Percentiles rank a stretch among this genome's conserved stretches.
Conservation (phyloP, 2,888 invertebrate species). For the Chymomyza fuscimana region DNA sequence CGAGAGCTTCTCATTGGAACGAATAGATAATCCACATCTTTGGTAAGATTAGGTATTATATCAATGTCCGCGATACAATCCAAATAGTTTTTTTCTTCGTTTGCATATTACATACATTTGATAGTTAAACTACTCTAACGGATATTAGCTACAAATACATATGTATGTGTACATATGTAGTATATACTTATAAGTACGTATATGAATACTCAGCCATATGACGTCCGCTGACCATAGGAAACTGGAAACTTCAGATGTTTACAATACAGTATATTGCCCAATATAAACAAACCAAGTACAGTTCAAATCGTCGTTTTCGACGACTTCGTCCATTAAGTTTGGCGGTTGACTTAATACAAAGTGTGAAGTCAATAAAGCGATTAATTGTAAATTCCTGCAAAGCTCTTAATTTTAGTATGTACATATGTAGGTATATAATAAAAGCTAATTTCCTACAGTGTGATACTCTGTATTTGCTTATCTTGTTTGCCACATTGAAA, state of each 20-base stretch:
- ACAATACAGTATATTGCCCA: not conserved
- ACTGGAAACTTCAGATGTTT: not conserved
- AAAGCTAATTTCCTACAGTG: not conserved
- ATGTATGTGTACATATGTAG: too few relatives aligned
- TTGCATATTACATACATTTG: too few relatives aligned
- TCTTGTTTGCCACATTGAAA: too few relatives aligned
- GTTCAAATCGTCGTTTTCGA: not conserved
- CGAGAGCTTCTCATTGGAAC: too few relatives aligned
- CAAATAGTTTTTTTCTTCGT: too few relatives aligned
- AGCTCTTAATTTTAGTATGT: conserved; percentile 35
- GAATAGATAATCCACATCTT: too few relatives aligned
- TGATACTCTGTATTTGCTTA: not conserved
- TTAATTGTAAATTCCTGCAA: conserved; percentile 70
- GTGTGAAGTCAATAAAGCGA: conserved; percentile 74
- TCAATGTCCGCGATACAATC: too few relatives aligned
- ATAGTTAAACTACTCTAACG: too few relatives aligned
- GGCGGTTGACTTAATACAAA: conserved; percentile 11
- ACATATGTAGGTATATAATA: not conserved
- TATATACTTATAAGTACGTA: too few relatives aligned
- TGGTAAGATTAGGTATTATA: too few relatives aligned
- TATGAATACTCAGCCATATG: conserved; percentile 41
- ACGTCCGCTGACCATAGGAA: conserved; percentile 33
- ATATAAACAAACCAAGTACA: not conserved
- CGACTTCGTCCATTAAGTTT: not conserved
- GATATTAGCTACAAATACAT: too few relatives aligned